Evolutionary conservation across 2,888 invertebrate genomes (phyloP).

Genomic region (Nycteola revayana): DNA sequence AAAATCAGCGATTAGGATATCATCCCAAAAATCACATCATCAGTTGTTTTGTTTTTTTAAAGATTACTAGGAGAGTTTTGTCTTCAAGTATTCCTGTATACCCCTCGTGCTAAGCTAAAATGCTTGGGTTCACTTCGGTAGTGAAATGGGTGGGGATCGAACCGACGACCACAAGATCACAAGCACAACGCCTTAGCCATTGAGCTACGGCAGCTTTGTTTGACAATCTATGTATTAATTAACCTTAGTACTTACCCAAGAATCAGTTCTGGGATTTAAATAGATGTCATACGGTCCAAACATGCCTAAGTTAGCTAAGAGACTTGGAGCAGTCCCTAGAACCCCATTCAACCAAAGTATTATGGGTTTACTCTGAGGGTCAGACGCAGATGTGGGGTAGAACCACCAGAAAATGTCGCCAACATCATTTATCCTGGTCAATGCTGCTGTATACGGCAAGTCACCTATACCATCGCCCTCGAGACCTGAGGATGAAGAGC

Average conservation of each 20-base stretch:
- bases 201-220: too few relatives aligned
- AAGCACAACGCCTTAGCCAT: too few relatives aligned
- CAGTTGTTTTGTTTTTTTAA: too few relatives aligned
- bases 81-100: too few relatives aligned
- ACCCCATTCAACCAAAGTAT: conserved; percentile 95
- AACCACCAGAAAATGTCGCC: conserved; percentile 95
- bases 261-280: conserved; percentile 83
- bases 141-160: too few relatives aligned
- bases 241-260: conserved; percentile 88
- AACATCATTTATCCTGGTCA: conserved; percentile 84
- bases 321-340: conserved; percentile 89
- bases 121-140: too few relatives aligned
- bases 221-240: too few relatives aligned
- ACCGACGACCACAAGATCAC: too few relatives aligned
- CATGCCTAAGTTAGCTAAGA: conserved; percentile 93
- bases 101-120: too few relatives aligned
- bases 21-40: too few relatives aligned
- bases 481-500: conserved; percentile 49
- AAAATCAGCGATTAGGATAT: too few relatives aligned
- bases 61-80: too few relatives aligned
- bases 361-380: conserved; percentile 80
- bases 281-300: conserved; percentile 88
- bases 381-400: conserved; percentile 85
- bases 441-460: conserved; percentile 87
- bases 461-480: conserved; percentile 73